Percentiles rank a stretch among this genome's conserved stretches.
phyloP scores from a whole-genome alignment of 2,888 invertebrate genomes.

The Napeogenes sylphis region DNA sequence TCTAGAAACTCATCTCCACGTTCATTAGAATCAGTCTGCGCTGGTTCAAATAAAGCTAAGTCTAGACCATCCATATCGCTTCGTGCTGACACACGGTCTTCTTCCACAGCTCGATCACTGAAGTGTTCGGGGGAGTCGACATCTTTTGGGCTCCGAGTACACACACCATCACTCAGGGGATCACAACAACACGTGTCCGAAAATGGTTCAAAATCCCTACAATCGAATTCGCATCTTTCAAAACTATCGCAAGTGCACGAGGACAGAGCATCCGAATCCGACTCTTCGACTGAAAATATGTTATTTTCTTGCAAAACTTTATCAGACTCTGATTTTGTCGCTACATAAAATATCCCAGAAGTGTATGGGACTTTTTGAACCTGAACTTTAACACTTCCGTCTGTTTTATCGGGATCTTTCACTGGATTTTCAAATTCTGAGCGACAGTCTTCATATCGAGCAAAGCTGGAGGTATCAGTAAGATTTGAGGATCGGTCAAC shows the following conservation, averaged over 20 bases:
- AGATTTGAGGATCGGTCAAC: slow-evolving; percentile 71
- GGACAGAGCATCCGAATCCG: slow-evolving; percentile 73
- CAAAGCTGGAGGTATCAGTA: slow-evolving; percentile 72
- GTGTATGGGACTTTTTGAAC: slow-evolving; percentile 71
- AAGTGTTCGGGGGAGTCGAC: slow-evolving; percentile 72
- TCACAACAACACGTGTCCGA: slow-evolving; percentile 80
- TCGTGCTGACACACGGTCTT: slow-evolving; percentile 65
- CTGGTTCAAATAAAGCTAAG: slow-evolving; percentile 81
- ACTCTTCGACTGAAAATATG: slow-evolving; percentile 60
- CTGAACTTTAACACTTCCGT: slow-evolving; percentile 52
- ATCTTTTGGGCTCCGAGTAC: slow-evolving; percentile 72
- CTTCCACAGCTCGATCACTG: slow-evolving; percentile 59
- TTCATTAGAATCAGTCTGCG: slow-evolving; percentile 56
- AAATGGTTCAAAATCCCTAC: slow-evolving; percentile 77
- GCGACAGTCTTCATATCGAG: slow-evolving; percentile 69
- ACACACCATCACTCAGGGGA: slow-evolving; percentile 69
- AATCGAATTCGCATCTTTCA: slow-evolving; percentile 77
- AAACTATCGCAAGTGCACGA: slow-evolving; percentile 76
- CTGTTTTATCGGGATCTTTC: slow-evolving; percentile 45
- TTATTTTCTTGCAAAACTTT: slow-evolving; percentile 52
- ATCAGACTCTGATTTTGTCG: slow-evolving; percentile 53
- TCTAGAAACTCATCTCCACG: slow-evolving; percentile 39
- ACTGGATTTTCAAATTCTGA: slow-evolving; percentile 54
- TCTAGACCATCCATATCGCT: slow-evolving; percentile 83
- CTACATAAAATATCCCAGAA: slow-evolving; percentile 65